Evolutionary conservation across 1,140 invertebrate species (phyloP).

Genomic region (Caerostris extrusa): DNA sequence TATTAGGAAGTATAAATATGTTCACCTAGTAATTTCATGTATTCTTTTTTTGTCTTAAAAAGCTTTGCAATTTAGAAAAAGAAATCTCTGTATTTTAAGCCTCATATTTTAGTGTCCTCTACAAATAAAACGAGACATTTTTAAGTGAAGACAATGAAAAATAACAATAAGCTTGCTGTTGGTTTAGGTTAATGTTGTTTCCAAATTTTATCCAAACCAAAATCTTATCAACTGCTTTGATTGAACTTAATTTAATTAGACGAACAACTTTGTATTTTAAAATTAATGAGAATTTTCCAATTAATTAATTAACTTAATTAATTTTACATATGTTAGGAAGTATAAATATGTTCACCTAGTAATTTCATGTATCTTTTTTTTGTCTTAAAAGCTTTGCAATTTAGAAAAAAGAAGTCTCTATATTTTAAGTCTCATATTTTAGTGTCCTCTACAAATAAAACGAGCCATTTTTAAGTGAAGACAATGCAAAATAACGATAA

Average conservation of each 20-base stretch:
- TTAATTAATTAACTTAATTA: too few relatives aligned
- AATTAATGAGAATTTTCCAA: too few relatives aligned
- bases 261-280: too few relatives aligned
- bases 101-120: not conserved
- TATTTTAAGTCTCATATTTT: not conserved
- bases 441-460: not conserved
- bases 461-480: not conserved
- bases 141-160: constrained; percentile 3
- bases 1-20: not conserved
- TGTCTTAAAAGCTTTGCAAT: not conserved
- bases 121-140: not conserved
- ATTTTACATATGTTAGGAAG: not conserved
- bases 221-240: too few relatives aligned
- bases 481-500: constrained; percentile 15
- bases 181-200: too few relatives aligned
- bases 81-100: not conserved
- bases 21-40: not conserved
- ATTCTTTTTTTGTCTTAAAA: not conserved
- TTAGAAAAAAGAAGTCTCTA: not conserved
- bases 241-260: too few relatives aligned
- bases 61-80: not conserved
- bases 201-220: too few relatives aligned
- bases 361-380: not conserved
- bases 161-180: not conserved
- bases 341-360: not conserved